A percentile compares a stretch with the other conserved stretches of the same genome.
phyloP scores from a whole-genome alignment of 2,888 invertebrate genomes.

The Drosophila siamana region DNA sequence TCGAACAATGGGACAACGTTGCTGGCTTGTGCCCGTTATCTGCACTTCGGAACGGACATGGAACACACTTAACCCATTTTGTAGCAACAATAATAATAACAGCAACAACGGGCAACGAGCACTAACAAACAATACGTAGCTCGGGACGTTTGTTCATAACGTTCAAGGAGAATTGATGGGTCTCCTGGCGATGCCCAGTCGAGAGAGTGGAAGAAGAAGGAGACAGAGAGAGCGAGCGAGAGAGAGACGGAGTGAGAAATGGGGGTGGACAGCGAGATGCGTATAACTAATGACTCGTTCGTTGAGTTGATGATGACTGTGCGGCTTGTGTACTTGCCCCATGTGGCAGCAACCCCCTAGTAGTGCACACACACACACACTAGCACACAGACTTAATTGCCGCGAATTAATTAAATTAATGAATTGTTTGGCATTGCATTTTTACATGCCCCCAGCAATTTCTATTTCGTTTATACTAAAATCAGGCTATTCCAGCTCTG shows the following conservation, averaged over 20 bases:
- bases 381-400: conserved; percentile 71
- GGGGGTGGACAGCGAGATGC: conserved; percentile 18
- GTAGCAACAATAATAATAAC: conserved; percentile 24
- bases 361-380: neutral
- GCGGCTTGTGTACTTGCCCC: conserved; percentile 42
- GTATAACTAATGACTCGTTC: conserved; percentile 46
- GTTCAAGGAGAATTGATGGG: conserved; percentile 46
- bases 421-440: conserved; percentile 78
- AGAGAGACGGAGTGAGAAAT: neutral
- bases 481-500: conserved; percentile 17
- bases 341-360: conserved; percentile 50
- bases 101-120: conserved; percentile 4
- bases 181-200: conserved; percentile 34
- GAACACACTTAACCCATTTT: conserved; percentile 56
- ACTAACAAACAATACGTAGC: neutral
- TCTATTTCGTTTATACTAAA: conserved; percentile 58
- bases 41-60: conserved; percentile 33
- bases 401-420: conserved; percentile 84
- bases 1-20: conserved; percentile 42
- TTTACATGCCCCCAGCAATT: conserved; percentile 48
- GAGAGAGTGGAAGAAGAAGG: neutral
- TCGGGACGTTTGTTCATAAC: conserved; percentile 36
- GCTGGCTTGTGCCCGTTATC: conserved; percentile 34
- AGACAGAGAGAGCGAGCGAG: neutral
- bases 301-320: conserved; percentile 67